Conservation (phyloP, 2,888 invertebrate species). For the Exephanes ischioxanthus region DNA sequence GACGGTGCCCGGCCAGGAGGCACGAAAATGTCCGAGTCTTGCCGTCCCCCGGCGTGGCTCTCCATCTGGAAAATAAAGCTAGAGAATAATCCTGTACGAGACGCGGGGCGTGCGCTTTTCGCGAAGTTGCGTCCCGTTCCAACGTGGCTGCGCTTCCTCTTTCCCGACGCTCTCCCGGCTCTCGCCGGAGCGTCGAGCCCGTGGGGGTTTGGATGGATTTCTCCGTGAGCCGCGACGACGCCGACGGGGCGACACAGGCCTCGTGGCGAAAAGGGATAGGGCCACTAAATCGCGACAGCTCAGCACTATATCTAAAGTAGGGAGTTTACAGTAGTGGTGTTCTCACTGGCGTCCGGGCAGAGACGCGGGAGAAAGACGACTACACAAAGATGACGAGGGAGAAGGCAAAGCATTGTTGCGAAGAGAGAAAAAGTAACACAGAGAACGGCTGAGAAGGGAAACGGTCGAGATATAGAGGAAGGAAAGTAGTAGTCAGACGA, state of each 20-base stretch:
- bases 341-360: constrained; percentile 1
- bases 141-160: not conserved
- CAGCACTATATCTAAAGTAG: constrained; percentile 57
- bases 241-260: not conserved
- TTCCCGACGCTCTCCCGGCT: constrained; percentile 3
- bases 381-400: constrained; percentile 14
- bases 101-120: not conserved
- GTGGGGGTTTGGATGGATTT: constrained; percentile 21
- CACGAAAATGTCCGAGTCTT: constrained; percentile 41
- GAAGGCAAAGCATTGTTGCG: constrained; percentile 21
- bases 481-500: constrained; percentile 27
- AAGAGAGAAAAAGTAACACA: constrained; percentile 47
- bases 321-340: constrained; percentile 33
- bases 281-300: constrained; percentile 72
- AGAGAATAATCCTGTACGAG: constrained; percentile 53
- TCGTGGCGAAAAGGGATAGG: constrained; percentile 19
- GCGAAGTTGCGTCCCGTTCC: not conserved
- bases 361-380: constrained; percentile 44
- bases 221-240: not conserved
- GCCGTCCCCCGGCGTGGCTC: not conserved
- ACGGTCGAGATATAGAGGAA: constrained; percentile 35
- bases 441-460: constrained; percentile 39
- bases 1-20: constrained; percentile 25
- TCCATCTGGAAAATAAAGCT: constrained; percentile 52
- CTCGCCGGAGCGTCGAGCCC: not conserved